Evolutionary conservation across 2,113 vertebrate species (phyloP).

Genomic region (human): GRCh38 chr6:94955001-94955500

Average conservation of each 20-base stretch:
- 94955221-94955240: conserved; percentile 42
- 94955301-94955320: conserved; percentile 65
- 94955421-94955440: conserved; percentile 40
- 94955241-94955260: conserved; percentile 46
- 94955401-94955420: conserved; percentile 62
- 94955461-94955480: conserved; percentile 36
- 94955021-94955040: not conserved
- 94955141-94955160: not conserved
- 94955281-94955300: conserved; percentile 60
- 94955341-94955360: conserved; percentile 63
- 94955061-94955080: not conserved
- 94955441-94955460: conserved; percentile 36
- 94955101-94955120: not conserved
- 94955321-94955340: conserved; percentile 70
- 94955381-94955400: conserved; percentile 51
- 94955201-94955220: not conserved
- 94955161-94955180: not conserved
- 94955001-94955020: not conserved
- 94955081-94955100: not conserved
- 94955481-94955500: conserved; percentile 54
- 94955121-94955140: not conserved
- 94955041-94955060: not conserved
- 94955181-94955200: conserved; percentile 31
- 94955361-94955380: conserved; percentile 40
- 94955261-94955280: conserved; percentile 57